Evolutionary conservation across 1,140 invertebrate species (phyloP).

Genomic region (Drosophila hydei): DNA sequence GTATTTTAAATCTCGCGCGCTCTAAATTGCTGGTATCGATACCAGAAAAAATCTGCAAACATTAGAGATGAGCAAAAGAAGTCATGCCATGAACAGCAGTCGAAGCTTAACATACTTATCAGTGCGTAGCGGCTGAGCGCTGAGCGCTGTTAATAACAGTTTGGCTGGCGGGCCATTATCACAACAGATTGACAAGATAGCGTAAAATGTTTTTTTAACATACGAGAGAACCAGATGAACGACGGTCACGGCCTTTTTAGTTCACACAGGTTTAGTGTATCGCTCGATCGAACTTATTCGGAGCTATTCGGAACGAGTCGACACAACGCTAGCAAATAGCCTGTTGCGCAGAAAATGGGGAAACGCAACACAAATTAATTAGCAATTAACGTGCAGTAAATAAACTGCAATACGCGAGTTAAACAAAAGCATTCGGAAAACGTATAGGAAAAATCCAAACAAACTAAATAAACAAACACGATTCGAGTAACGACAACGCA

Average conservation of each 20-base stretch:
- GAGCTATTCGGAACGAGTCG: constrained; percentile 12
- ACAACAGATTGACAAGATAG: constrained; percentile 8
- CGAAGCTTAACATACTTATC: neutral
- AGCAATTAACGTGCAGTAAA: constrained; percentile 63
- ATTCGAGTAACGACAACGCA: constrained; percentile 49
- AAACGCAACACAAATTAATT: constrained; percentile 54
- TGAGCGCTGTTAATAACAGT: constrained; percentile 3
- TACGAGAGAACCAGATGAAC: constrained; percentile 18
- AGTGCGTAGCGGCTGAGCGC: neutral
- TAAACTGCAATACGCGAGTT: constrained; percentile 35
- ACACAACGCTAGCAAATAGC: constrained; percentile 28
- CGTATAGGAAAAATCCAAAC: constrained; percentile 42
- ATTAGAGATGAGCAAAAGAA: constrained; percentile 3
- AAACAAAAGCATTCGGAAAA: constrained; percentile 44
- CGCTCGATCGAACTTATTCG: constrained; percentile 22
- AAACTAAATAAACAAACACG: constrained; percentile 61
- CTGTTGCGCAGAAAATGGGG: constrained; percentile 54
- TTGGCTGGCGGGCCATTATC: neutral
- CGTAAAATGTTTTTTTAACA: neutral
- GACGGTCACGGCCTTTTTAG: neutral
- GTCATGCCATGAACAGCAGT: neutral
- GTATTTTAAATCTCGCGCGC: no score
- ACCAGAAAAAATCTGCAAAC: neutral
- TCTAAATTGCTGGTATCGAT: neutral
- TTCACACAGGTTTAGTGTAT: constrained; percentile 11